These are phyloP conservation scores for Belonocnema kinseyi DNA, from an alignment of 1,140 invertebrate genomes.

Conservation along the genomic window DNA sequence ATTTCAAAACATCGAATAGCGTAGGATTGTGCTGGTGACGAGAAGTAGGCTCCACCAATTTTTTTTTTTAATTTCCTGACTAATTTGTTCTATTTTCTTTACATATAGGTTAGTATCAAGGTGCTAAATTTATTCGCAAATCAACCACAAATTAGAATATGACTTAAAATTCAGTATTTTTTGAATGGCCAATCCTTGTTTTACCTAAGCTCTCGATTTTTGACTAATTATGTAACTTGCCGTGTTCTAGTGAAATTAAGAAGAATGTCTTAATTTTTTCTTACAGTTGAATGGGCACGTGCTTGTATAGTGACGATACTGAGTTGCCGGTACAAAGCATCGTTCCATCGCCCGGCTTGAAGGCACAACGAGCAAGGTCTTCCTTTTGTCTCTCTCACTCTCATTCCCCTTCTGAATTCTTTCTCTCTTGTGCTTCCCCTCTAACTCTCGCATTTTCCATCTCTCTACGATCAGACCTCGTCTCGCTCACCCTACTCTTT, in stretches of 20 bases:
- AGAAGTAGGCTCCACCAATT: too few species aligned
- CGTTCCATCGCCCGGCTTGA: not conserved
- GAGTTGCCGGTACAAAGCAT: constrained; percentile 26
- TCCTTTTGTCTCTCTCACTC: constrained; percentile 11
- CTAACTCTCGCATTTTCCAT: constrained; percentile 13
- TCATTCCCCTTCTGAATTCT: not conserved
- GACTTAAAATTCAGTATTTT: too few species aligned
- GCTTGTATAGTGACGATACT: constrained; percentile 8
- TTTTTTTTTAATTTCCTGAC: too few species aligned
- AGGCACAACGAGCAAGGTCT: constrained; percentile 24
- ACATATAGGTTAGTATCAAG: too few species aligned
- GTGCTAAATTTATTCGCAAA: too few species aligned
- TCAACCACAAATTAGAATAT: too few species aligned
- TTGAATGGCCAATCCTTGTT: too few species aligned
- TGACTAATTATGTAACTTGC: too few species aligned
- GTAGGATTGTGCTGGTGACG: too few species aligned
- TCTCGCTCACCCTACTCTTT: constrained; percentile 15
- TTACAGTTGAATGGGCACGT: constrained; percentile 9
- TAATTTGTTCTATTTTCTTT: too few species aligned
- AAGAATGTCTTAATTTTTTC: not conserved
- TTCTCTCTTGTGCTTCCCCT: not conserved
- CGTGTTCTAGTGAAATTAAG: not conserved
- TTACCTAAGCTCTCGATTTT: too few species aligned
- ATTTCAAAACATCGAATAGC: too few species aligned
- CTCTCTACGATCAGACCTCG: constrained; percentile 5